Conservation (phyloP, 2,888 invertebrate species). For the Watsonalla cultraria region DNA sequence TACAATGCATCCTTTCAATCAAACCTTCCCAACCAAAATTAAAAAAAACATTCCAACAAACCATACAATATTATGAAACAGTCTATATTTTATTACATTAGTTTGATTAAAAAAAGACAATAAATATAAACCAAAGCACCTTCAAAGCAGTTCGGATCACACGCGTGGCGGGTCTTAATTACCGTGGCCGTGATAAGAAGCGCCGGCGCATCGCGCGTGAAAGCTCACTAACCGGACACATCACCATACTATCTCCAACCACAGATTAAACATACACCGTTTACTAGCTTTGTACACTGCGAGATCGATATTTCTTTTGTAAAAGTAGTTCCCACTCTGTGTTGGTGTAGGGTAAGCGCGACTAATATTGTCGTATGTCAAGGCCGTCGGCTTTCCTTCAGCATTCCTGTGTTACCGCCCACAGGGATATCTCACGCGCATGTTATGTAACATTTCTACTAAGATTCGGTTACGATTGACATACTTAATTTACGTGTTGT, state of each 20-base stretch:
- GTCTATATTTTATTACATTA: background rate
- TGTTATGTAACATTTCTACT: slow-evolving; percentile 63
- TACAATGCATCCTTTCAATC: background rate
- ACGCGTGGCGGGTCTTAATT: slow-evolving; percentile 52
- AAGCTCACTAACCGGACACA: slow-evolving; percentile 53
- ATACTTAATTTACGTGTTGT: slow-evolving; percentile 43
- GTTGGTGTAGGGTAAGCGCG: slow-evolving; percentile 52
- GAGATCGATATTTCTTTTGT: slow-evolving; percentile 10
- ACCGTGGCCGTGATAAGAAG: slow-evolving; percentile 47
- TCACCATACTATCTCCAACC: slow-evolving; percentile 37
- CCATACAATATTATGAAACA: background rate
- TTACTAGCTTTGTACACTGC: slow-evolving; percentile 23
- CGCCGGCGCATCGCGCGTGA: slow-evolving; percentile 61
- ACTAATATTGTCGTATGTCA: slow-evolving; percentile 72
- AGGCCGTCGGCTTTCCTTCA: slow-evolving; percentile 75
- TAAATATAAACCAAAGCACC: slow-evolving; percentile 5
- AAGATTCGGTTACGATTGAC: slow-evolving; percentile 64
- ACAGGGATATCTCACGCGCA: slow-evolving; percentile 73
- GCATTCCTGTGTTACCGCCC: slow-evolving; percentile 73
- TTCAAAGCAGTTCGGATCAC: slow-evolving; percentile 30
- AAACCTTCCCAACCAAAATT: too few relatives aligned
- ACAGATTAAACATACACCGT: slow-evolving; percentile 32
- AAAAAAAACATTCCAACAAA: background rate
- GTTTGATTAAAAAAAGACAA: slow-evolving; percentile 1
- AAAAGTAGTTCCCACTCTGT: slow-evolving; percentile 31